Evolutionary conservation across 1,140 invertebrate genomes (phyloP).

Genomic region (Paramacrobiotus metropolitanus): DNA sequence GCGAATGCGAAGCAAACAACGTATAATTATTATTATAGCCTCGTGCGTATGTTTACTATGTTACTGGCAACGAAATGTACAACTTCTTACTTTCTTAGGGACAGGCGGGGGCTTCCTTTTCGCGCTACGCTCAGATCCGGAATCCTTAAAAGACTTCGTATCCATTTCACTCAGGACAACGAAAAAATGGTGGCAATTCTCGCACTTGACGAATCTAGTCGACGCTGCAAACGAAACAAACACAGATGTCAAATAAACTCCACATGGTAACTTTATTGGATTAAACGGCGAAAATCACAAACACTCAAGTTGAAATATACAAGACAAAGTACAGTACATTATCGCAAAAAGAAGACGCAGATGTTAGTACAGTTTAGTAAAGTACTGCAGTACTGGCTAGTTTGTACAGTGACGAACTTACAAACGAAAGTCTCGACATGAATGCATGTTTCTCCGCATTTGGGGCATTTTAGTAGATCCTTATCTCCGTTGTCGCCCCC

Average conservation of each 20-base stretch:
- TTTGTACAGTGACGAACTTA: constrained; percentile 25
- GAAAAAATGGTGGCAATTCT: constrained; percentile 92
- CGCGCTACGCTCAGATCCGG: constrained; percentile 13
- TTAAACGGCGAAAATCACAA: constrained; percentile 5
- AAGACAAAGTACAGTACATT: no score
- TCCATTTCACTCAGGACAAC: constrained; percentile 82
- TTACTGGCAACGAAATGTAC: no score
- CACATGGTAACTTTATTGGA: neutral
- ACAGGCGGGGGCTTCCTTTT: constrained; percentile 45
- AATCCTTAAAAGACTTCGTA: constrained; percentile 54
- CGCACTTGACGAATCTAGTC: constrained; percentile 85
- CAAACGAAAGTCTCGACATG: constrained; percentile 90
- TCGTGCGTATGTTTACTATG: no score
- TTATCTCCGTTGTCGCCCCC: constrained; percentile 17
- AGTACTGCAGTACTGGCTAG: no score
- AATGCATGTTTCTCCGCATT: constrained; percentile 81
- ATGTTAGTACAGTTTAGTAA: no score
- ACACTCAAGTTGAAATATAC: no score
- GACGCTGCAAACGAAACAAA: constrained; percentile 27
- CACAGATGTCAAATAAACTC: neutral
- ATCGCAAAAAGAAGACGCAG: no score
- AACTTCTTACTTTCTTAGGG: constrained; percentile 58
- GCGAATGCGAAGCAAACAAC: no score
- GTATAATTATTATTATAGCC: no score
- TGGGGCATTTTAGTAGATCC: constrained; percentile 54